Conservation (phyloP, 2,113 vertebrate genomes). For the Salvelinus namaycush region DNA sequence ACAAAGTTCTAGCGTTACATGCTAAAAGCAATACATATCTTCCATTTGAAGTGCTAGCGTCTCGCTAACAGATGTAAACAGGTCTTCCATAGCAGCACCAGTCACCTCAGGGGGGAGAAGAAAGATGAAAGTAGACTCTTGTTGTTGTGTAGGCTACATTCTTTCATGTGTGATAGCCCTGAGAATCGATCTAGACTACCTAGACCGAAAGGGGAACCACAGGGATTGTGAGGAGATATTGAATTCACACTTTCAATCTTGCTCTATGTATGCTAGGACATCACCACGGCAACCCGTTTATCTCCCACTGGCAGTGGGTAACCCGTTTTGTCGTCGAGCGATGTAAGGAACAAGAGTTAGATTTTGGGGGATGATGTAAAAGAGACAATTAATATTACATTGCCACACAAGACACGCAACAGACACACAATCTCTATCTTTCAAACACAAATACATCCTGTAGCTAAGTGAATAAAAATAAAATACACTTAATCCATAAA, state of each 20-base stretch:
- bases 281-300: constrained; percentile 52
- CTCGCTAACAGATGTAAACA: constrained; percentile 22
- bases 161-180: constrained; percentile 28
- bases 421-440: no score
- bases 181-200: not conserved
- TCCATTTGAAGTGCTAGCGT: not conserved
- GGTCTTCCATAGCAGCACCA: constrained; percentile 13
- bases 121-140: not conserved
- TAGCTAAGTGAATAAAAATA: no score
- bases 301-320: constrained; percentile 22
- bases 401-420: no score
- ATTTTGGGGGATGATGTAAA: not conserved
- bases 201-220: constrained; percentile 21
- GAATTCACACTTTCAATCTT: constrained; percentile 47
- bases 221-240: constrained; percentile 33
- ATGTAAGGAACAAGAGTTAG: no score
- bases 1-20: no score
- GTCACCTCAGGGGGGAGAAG: not conserved
- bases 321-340: constrained; percentile 28
- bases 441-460: no score
- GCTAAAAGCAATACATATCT: no score
- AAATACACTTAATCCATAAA: no score
- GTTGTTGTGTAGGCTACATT: constrained; percentile 4
- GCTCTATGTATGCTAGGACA: constrained; percentile 32
- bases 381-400: no score